Conservation (phyloP, 2,113 vertebrate genomes). For the Numenius arquata region DNA sequence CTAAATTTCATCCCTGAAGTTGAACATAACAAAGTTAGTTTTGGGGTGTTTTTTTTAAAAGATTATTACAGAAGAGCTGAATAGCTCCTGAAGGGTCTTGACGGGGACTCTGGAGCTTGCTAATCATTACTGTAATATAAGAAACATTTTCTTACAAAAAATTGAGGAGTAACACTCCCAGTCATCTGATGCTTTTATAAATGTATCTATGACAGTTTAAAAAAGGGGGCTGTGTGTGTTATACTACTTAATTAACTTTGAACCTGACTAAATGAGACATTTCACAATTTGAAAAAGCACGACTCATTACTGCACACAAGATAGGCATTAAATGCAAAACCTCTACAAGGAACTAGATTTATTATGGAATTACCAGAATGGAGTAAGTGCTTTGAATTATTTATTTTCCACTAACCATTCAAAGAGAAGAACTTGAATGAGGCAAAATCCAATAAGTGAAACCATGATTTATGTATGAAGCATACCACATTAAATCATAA, state of each 20-base stretch:
- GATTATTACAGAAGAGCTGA: neutral
- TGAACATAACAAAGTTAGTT: neutral
- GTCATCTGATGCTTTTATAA: neutral
- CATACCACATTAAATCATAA: neutral
- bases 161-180: neutral
- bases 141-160: neutral
- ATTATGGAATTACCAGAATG: neutral
- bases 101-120: neutral
- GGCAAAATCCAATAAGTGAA: neutral
- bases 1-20: neutral
- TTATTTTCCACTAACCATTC: slow-evolving; percentile 3
- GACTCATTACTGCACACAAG: neutral
- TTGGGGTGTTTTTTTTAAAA: neutral
- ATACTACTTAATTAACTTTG: neutral
- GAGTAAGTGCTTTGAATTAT: slow-evolving; percentile 28
- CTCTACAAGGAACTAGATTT: neutral
- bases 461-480: neutral
- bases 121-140: neutral
- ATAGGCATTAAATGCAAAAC: neutral
- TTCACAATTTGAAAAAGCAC: neutral
- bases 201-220: fast-evolving
- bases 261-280: neutral
- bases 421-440: neutral
- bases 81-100: neutral
- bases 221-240: neutral